phyloP scores from a whole-genome alignment of 2,797 vertebrate genomes.

The Sciurus carolinensis region DNA sequence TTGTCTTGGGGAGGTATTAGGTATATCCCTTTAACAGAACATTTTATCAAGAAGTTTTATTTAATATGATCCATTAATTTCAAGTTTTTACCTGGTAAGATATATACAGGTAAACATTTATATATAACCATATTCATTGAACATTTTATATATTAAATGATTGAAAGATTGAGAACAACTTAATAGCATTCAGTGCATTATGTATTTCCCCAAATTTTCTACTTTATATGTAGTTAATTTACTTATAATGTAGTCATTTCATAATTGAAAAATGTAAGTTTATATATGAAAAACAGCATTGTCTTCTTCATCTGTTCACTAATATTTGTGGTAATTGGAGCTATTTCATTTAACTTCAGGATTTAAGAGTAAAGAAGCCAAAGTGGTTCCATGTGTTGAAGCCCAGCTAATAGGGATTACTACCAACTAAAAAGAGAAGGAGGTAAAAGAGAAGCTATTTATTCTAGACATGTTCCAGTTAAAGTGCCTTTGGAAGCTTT shows the following conservation, averaged over 20 bases:
- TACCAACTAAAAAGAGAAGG: slow-evolving; percentile 9
- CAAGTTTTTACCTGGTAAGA: neutral
- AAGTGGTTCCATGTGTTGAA: neutral
- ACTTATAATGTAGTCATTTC: slow-evolving; percentile 17
- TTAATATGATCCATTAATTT: neutral
- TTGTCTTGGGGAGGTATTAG: neutral
- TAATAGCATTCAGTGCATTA: neutral
- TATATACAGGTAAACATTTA: neutral
- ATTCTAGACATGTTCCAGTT: neutral
- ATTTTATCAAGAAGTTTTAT: slow-evolving; percentile 19
- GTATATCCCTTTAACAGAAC: neutral
- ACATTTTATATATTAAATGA: neutral
- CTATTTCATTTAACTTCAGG: neutral
- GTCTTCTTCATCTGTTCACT: neutral
- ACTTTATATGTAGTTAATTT: neutral
- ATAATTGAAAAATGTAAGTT: neutral
- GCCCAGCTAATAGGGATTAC: neutral
- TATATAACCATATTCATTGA: neutral
- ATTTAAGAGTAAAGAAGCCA: neutral
- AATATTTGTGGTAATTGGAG: neutral
- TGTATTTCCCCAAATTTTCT: neutral
- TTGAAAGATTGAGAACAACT: neutral
- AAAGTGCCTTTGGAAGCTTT: neutral
- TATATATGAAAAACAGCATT: neutral
- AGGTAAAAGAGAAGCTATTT: slow-evolving; percentile 9